Evolutionary conservation across 1,140 invertebrate genomes (phyloP), one percentile per base, ranked within the genome.

Genomic region (Palaemon carinicauda): DNA sequence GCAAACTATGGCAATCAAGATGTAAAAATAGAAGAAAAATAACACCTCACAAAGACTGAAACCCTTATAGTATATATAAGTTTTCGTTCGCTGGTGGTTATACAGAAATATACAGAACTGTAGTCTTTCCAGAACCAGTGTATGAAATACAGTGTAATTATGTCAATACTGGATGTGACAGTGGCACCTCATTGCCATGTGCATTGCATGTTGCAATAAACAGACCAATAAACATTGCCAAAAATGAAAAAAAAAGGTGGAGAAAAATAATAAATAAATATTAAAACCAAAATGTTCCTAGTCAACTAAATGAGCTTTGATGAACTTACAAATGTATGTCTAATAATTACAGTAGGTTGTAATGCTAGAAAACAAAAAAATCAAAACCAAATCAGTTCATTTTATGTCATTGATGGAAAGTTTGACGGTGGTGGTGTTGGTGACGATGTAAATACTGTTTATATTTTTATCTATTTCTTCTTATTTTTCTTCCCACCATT

Each of bases 251-350:
- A 19, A 24, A 15, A 17, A 31, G 15, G 78, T 80, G 10, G 65
- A 80, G 52, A 71, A 82, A 53, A 78, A 56, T 56, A 77, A 75
- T 54, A 14, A 71, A n/a, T 24, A 52, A 54, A 80, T 27, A 80
- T 80, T 17, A 80, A 41, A 84, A 77, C 73, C 73, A 78, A 80
- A 84, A 84, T 84, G 82, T 84, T 84, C 82, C 82, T 84, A 84
- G 82, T 84, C 82, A 84, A 84, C 82, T 77, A 84, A 41, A 41
- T 84, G 82, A 84, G 82, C 82, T 84, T 84, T 84, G 82, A 84
- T 31, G 33, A 84, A 84, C 54, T 74, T 84, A 84, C 82, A 84
- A 84, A 84, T 84, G 71, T 84, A 78, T 84, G 82, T 84, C 15
- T 73, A 15, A 29, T 29, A 29, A 29, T 73, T 24, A 29, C 15